Percentiles rank a stretch among this genome's conserved stretches.
These are phyloP conservation scores for Zosterops borbonicus DNA, from an alignment of 2,113 vertebrate species.

Conservation along the genomic window DNA sequence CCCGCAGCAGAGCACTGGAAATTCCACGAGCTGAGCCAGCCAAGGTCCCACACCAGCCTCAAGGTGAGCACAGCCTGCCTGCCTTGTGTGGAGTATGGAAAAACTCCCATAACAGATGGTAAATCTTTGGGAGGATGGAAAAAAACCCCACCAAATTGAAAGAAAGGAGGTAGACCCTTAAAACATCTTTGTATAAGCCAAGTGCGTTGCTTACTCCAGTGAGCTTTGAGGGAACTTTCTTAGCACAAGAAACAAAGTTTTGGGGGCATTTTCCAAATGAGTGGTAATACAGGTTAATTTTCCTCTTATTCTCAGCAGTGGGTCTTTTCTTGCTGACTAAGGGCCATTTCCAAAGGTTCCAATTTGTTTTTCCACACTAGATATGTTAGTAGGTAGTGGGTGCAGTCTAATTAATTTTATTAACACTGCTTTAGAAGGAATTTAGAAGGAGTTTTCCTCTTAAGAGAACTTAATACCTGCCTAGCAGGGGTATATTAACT, in stretches of 20 bases:
- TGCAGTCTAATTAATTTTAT: background rate
- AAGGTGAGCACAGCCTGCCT: slow-evolving; percentile 78
- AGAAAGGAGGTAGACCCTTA: background rate
- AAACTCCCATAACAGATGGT: background rate
- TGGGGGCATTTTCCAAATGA: background rate
- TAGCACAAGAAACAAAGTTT: background rate
- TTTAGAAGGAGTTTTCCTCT: background rate
- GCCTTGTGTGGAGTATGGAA: background rate
- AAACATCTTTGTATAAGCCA: background rate
- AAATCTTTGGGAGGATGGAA: background rate
- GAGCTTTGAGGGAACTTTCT: background rate
- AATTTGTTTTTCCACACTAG: background rate
- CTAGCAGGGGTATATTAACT: background rate
- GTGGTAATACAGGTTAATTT: background rate
- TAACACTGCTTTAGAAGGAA: background rate
- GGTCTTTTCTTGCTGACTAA: background rate
- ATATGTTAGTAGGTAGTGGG: background rate
- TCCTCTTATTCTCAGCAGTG: background rate
- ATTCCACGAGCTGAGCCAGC: slow-evolving; percentile 87
- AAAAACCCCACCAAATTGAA: background rate
- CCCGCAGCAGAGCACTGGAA: slow-evolving; percentile 89
- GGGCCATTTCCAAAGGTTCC: background rate
- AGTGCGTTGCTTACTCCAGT: background rate
- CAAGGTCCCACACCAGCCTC: slow-evolving; percentile 90
- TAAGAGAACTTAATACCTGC: background rate